Base-by-base conservation (phyloP, 2,113 vertebrate genomes). In the Halcyon malimbica region DNA sequence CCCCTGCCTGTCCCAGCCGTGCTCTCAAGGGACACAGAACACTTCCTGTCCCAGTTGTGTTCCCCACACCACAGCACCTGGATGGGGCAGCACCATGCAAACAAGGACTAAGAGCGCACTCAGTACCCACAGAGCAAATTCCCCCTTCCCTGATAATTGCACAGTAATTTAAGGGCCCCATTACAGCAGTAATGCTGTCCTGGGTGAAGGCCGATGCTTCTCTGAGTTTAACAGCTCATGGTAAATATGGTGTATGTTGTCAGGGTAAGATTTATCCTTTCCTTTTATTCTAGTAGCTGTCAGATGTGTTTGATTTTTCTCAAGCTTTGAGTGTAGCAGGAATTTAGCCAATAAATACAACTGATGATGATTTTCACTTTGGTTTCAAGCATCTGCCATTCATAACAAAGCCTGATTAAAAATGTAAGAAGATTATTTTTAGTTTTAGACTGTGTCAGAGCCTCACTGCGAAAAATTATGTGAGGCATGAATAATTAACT, bases 381-480 rank as follows among this genome's bases (percentile, higher is more conserved):
- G 20, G 88, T 79, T 89, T 79, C 77, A 62, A 97, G 97, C 93
- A 96, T 95, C 96, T 98, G 98, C 97, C 98, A 98, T 97, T 97
- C 97, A 97, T 95, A 98, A 98, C 26, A 76, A 95, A 91, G 77
- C 60, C 92, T 69, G 89, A 95, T 57, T 96, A 57, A 95, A 96
- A 94, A 85, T 89, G 73, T 37, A 92, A 92, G 74, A 62, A 64
- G 85, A 85, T 83, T 95, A 94, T 95, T 96, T 97, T 96, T 92
- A 92, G 92, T 63, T 96, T 88, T 16, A 86, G 87, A 90, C 56
- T 78, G 83, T 92, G 69, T 31, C 92, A 92, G 42, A 59, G 83
- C 23, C 64, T 81, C 1, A 1, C 69, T 93, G 68, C 81, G 93
- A 77, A 92, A 77, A 64, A 67, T 60, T 42, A 42, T 44, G 63